Conservation (phyloP, 2,797 vertebrate species). For the Mycteria americana region DNA sequence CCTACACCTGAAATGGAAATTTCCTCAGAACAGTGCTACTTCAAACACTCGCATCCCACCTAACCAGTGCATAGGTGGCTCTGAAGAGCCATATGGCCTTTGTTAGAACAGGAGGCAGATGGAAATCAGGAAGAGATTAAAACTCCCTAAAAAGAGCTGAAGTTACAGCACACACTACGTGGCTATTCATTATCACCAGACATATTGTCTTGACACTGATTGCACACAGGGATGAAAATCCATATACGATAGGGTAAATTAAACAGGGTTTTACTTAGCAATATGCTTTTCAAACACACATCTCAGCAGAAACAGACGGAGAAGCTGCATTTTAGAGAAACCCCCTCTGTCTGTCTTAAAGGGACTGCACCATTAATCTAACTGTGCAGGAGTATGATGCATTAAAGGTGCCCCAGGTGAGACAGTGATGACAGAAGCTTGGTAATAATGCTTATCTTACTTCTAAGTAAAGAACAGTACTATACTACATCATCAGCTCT, state of each 20-base stretch:
- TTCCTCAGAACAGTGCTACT: not conserved
- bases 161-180: not conserved
- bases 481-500: not conserved
- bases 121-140: not conserved
- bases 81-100: not conserved
- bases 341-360: not conserved
- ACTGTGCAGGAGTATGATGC: not conserved
- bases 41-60: not conserved
- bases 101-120: not conserved
- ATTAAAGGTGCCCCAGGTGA: not conserved
- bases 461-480: not conserved
- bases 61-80: not conserved
- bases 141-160: not conserved
- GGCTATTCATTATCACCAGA: conserved; percentile 5
- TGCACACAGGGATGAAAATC: not conserved
- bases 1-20: not conserved
- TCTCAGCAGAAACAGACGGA: not conserved
- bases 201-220: not conserved
- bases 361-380: not conserved
- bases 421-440: not conserved
- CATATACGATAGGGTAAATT: not conserved
- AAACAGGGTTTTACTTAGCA: not conserved
- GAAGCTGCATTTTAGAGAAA: not conserved
- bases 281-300: not conserved
- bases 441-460: not conserved